Conservation (phyloP, 1,140 invertebrate genomes). For the Brachionus rotundiformis region DNA sequence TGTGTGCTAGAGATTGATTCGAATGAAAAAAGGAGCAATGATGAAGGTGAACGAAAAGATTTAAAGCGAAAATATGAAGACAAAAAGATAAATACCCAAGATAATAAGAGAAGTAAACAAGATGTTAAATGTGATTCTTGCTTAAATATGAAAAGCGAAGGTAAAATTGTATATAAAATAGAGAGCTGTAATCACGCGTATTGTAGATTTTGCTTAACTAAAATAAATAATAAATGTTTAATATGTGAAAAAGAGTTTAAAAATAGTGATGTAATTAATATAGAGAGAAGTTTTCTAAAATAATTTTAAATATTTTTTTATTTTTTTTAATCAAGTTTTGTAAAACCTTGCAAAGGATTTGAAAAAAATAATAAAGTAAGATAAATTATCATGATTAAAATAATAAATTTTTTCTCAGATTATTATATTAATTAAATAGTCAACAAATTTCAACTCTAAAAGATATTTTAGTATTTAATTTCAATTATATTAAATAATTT, state of each 20-base stretch:
- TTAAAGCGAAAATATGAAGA: not conserved
- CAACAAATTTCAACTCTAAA: too few species aligned
- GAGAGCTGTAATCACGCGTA: not conserved
- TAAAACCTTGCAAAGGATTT: too few species aligned
- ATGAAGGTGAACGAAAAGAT: not conserved
- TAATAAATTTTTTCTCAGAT: too few species aligned
- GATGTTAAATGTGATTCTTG: constrained; percentile 1
- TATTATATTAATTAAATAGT: too few species aligned
- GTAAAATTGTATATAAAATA: constrained; percentile 31
- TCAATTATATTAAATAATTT: too few species aligned
- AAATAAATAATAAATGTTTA: constrained; percentile 1
- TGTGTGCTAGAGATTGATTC: not conserved
- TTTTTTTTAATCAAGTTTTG: not conserved
- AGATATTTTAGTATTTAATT: too few species aligned
- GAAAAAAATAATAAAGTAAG: too few species aligned
- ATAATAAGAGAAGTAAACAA: not conserved
- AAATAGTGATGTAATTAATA: constrained; percentile 34
- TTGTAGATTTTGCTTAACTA: not conserved
- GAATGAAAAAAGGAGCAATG: not conserved
- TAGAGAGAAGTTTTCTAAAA: constrained; percentile 34
- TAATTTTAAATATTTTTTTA: not conserved
- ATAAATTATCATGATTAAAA: too few species aligned
- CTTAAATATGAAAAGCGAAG: not conserved
- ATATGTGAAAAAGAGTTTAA: constrained; percentile 32
- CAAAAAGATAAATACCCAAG: too few species aligned